Conservation (phyloP, 1,140 invertebrate genomes). For the Leptinotarsa texana region DNA sequence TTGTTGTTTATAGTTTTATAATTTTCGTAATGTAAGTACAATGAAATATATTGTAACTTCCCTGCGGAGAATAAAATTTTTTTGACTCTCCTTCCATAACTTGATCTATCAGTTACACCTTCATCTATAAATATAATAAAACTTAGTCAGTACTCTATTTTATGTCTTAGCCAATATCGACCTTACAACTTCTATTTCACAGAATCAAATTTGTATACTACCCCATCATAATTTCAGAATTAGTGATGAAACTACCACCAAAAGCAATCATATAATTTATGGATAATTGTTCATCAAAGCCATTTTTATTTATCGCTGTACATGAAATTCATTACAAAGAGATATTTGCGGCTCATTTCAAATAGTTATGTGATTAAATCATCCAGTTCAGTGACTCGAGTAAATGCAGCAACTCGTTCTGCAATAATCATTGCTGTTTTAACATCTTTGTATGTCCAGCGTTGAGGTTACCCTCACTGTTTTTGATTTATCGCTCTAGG, state of each 20-base stretch:
- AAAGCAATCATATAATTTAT: slow-evolving; percentile 2
- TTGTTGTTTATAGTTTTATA: too few relatives aligned
- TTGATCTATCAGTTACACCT: too few relatives aligned
- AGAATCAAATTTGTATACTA: not conserved
- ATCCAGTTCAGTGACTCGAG: slow-evolving; percentile 27
- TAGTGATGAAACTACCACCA: not conserved
- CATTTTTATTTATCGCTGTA: slow-evolving; percentile 3
- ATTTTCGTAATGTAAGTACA: too few relatives aligned
- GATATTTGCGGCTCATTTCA: slow-evolving; percentile 32
- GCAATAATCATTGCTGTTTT: slow-evolving; percentile 28
- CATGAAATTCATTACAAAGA: slow-evolving; percentile 23
- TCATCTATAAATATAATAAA: too few relatives aligned
- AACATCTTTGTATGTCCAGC: slow-evolving; percentile 27
- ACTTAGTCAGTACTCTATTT: too few relatives aligned
- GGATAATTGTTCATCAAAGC: not conserved
- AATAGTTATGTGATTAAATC: slow-evolving; percentile 32
- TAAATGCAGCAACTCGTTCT: slow-evolving; percentile 29
- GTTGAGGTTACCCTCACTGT: not conserved
- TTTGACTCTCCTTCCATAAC: too few relatives aligned
- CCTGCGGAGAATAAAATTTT: too few relatives aligned
- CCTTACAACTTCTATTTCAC: too few relatives aligned
- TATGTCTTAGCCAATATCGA: too few relatives aligned
- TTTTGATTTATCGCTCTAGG: not conserved
- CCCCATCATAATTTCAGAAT: not conserved
- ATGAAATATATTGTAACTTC: too few relatives aligned